Conservation (phyloP, 2,797 vertebrate species). For the Aldrovandia affinis region DNA sequence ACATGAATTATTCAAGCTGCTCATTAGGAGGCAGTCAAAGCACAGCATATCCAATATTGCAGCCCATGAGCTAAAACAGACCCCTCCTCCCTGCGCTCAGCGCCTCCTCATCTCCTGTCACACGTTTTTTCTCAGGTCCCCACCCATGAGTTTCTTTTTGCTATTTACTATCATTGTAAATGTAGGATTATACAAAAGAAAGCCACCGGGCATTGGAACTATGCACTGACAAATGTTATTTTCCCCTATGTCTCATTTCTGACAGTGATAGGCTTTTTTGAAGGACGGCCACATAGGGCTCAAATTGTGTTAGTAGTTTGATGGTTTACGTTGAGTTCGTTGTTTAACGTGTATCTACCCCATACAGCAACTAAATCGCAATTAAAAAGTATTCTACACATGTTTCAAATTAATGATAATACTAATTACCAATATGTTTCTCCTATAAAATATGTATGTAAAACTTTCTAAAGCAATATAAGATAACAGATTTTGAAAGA, state of each 20-base stretch:
- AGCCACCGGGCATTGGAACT: constrained; percentile 26
- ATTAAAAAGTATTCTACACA: no score
- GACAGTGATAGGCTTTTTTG: background rate
- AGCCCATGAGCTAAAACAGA: constrained; percentile 18
- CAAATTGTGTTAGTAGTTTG: background rate
- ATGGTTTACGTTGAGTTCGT: no score
- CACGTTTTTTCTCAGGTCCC: background rate
- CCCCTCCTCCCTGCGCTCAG: background rate
- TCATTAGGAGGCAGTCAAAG: constrained; percentile 45
- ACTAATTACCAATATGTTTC: no score
- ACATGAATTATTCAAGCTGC: constrained; percentile 49
- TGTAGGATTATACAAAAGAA: constrained; percentile 21
- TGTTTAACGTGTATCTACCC: background rate
- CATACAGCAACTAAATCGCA: no score
- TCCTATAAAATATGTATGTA: no score
- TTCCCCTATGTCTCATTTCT: background rate
- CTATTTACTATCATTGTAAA: background rate
- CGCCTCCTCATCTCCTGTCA: constrained; percentile 19
- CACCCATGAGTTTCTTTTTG: background rate
- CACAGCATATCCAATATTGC: constrained; percentile 33
- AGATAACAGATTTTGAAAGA: no score
- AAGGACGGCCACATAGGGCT: background rate
- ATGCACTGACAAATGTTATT: constrained; percentile 11
- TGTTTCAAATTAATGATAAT: no score
- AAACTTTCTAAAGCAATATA: no score